These are phyloP conservation scores for Iguana delicatissima DNA, from an alignment of 2,797 vertebrate genomes.

Conservation along the genomic window DNA sequence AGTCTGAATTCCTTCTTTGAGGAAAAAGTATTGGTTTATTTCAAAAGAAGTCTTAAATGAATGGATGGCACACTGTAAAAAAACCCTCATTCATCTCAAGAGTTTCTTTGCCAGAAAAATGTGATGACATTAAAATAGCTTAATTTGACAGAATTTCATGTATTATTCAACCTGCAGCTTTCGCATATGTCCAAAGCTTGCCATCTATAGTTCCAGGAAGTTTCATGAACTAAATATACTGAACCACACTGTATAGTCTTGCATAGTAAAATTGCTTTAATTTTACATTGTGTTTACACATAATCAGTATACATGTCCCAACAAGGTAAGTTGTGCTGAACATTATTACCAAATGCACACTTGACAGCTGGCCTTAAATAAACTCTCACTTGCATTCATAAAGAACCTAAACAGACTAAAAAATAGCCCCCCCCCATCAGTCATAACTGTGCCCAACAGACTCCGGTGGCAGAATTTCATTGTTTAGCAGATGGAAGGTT, in stretches of 20 bases:
- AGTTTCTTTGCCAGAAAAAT: background rate
- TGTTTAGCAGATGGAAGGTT: slow-evolving; percentile 92
- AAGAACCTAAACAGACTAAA: slow-evolving; percentile 59
- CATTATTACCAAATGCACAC: slow-evolving; percentile 64
- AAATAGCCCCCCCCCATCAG: slow-evolving; percentile 33
- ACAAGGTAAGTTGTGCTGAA: slow-evolving; percentile 55
- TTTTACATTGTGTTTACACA: slow-evolving; percentile 76
- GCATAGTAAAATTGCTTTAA: slow-evolving; percentile 67
- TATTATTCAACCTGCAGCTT: background rate
- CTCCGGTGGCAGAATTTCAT: slow-evolving; percentile 39
- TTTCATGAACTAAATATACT: background rate
- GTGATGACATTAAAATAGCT: background rate
- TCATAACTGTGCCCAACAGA: slow-evolving; percentile 52
- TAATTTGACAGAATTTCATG: background rate
- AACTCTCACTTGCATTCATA: slow-evolving; percentile 53
- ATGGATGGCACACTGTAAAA: background rate
- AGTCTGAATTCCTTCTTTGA: background rate
- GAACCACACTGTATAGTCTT: slow-evolving; percentile 27
- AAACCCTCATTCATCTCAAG: background rate
- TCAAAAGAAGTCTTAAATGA: background rate
- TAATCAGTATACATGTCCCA: slow-evolving; percentile 54
- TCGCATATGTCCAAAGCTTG: background rate
- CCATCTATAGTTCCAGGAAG: background rate
- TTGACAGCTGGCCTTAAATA: slow-evolving; percentile 53
- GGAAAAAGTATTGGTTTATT: background rate